Percentiles rank a stretch among this genome's conserved stretches.
Conservation (phyloP, 2,888 invertebrate genomes). For the Nebria brevicollis region DNA sequence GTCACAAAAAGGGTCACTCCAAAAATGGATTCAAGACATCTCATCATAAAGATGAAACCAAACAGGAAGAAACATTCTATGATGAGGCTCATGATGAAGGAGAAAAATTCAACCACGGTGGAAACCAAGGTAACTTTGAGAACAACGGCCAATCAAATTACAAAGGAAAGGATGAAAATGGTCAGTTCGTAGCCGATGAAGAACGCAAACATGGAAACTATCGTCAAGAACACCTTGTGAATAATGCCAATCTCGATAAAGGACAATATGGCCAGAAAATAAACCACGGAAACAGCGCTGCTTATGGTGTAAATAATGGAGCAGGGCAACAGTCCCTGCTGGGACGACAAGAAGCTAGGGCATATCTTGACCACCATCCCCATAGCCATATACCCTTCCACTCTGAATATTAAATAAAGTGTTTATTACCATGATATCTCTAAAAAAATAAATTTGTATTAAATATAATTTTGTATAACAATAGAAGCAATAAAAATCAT, state of each 20-base stretch:
- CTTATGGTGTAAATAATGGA: conserved; percentile 70
- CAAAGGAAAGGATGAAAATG: conserved; percentile 71
- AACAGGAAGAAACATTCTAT: conserved; percentile 73
- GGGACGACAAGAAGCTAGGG: conserved; percentile 70
- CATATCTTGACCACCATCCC: conserved; percentile 68
- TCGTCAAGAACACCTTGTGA: conserved; percentile 66
- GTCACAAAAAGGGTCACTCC: conserved; percentile 73
- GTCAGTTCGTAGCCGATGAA: conserved; percentile 67
- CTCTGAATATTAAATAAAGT: conserved; percentile 41
- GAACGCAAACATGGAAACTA: conserved; percentile 71
- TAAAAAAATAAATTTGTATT: too few species aligned
- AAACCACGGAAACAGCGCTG: conserved; percentile 68
- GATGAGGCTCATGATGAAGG: conserved; percentile 74
- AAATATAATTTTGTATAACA: too few species aligned
- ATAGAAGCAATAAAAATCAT: too few species aligned
- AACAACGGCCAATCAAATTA: conserved; percentile 68
- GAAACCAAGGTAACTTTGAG: conserved; percentile 69
- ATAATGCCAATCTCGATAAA: conserved; percentile 70
- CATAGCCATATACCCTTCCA: conserved; percentile 66
- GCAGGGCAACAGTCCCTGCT: conserved; percentile 70
- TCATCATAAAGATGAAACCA: conserved; percentile 74
- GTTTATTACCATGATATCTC: too few species aligned
- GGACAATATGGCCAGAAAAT: conserved; percentile 71
- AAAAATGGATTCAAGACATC: conserved; percentile 75
- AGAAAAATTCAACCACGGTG: conserved; percentile 68